Base-by-base conservation (phyloP, 2,888 invertebrate species). In the Macropis europaea region DNA sequence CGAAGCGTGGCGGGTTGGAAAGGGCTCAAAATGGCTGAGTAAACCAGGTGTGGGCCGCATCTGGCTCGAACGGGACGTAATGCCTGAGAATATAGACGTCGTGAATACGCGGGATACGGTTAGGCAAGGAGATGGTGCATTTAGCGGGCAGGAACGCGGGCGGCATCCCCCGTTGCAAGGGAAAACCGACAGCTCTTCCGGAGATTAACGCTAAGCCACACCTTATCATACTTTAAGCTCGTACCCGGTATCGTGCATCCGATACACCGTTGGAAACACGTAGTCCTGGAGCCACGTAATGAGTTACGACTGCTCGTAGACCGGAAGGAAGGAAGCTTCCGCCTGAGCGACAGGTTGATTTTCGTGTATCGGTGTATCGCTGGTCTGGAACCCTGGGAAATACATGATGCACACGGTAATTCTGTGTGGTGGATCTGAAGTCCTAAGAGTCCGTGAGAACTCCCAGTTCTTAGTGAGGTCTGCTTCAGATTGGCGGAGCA, bases 141-240 rank as follows among this genome's bases (percentile, higher is more conserved):
- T 66, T 71, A 53, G 54, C 45, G 54, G 48, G 50, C 24, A 42
- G 32, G 43, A 13, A 52, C 34, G 24, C 53, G 13, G n/a, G n/a
- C n/a, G n/a, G n/a, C n/a, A n/a, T n/a, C 26, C 13, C 19, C 30
- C 48, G 42, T 7, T 22, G 9, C 30, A 40, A 64, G 56, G 57
- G 63, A 75, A 75, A 72, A 56, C 70, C 45, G 62, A 56, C 69
- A 62, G 77, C 74, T 63, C 70, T 77, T 69, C 61, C 70, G 77
- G 80, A 77, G 77, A 84, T 86, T 86, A 86, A 57, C 80, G 64
- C 38, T 82, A 84, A 84, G 84, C 82, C 74, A 67, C 73, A 79
- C 77, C 82, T 84, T 84, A 85, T 84, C 83, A 82, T 82, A 79
- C 77, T 77, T 82, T 77, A 81, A 84, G 84, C 83, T 53, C 54